Percentiles rank a stretch among this genome's conserved stretches.
phyloP scores from a whole-genome alignment of 1,140 invertebrate species.

The Wiebesia pumilae region DNA sequence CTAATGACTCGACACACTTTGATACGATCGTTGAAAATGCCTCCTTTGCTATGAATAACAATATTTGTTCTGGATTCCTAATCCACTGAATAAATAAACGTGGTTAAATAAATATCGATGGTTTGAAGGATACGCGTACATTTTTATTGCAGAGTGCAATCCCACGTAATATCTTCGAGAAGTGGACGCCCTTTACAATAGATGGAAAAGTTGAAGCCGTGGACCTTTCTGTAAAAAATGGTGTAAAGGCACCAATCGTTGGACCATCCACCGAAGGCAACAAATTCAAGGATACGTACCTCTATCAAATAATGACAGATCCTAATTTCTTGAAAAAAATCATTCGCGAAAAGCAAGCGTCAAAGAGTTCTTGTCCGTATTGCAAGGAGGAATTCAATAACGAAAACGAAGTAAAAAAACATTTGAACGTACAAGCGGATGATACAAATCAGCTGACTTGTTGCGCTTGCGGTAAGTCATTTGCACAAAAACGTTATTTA shows the following conservation, averaged over 20 bases:
- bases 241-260: not conserved
- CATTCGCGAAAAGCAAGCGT: conserved; percentile 11
- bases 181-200: conserved; percentile 33
- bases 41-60: too few relatives aligned
- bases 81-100: too few relatives aligned
- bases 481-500: conserved; percentile 66
- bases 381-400: conserved; percentile 64
- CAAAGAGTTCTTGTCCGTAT: conserved; percentile 59
- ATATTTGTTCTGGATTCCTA: too few relatives aligned
- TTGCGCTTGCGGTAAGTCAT: conserved; percentile 67
- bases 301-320: conserved; percentile 70
- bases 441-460: conserved; percentile 60
- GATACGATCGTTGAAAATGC: too few relatives aligned
- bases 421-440: conserved; percentile 61
- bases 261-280: conserved; percentile 5
- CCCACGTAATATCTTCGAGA: conserved; percentile 15
- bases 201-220: conserved; percentile 50
- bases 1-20: too few relatives aligned
- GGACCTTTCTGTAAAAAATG: conserved; percentile 51
- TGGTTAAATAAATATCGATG: not conserved
- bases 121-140: not conserved
- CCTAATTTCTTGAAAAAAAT: conserved; percentile 63
- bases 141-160: conserved; percentile 12
- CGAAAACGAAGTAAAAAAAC: conserved; percentile 58
- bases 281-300: conserved; percentile 62